Evolutionary conservation across 2,113 vertebrate species (phyloP).

Genomic region (Lycaon pictus): DNA sequence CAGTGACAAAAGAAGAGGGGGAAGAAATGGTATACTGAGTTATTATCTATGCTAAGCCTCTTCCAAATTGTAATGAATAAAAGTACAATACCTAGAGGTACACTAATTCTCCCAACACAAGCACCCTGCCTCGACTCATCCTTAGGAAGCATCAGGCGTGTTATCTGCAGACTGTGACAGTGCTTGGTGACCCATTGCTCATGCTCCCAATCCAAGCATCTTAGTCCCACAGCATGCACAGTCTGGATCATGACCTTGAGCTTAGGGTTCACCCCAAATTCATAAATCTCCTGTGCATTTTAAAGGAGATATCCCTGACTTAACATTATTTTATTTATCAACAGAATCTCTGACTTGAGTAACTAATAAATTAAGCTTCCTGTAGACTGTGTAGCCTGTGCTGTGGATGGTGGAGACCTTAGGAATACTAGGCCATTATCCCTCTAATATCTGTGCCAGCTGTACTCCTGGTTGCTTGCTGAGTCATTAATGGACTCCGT

Average conservation of each 20-base stretch:
- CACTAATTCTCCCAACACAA: background rate
- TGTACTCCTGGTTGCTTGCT: background rate
- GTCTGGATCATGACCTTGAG: background rate
- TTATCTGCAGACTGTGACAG: background rate
- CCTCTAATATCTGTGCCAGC: background rate
- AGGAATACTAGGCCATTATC: background rate
- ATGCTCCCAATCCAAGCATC: background rate
- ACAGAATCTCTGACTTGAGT: background rate
- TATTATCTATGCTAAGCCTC: background rate
- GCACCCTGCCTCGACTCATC: background rate
- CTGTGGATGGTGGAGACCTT: background rate
- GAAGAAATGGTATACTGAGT: background rate
- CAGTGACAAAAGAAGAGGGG: background rate
- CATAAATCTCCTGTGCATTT: background rate
- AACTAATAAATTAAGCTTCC: background rate
- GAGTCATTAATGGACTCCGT: background rate
- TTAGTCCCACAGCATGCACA: background rate
- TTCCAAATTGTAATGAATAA: background rate
- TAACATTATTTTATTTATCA: constrained; percentile 2
- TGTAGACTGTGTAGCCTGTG: background rate
- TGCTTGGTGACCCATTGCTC: background rate
- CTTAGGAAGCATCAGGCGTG: background rate
- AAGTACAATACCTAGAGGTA: background rate
- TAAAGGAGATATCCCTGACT: background rate
- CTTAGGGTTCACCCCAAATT: background rate